Evolutionary conservation across 2,113 vertebrate genomes (phyloP), one percentile per base, ranked within the genome.

Genomic region (Pithys albifrons): DNA sequence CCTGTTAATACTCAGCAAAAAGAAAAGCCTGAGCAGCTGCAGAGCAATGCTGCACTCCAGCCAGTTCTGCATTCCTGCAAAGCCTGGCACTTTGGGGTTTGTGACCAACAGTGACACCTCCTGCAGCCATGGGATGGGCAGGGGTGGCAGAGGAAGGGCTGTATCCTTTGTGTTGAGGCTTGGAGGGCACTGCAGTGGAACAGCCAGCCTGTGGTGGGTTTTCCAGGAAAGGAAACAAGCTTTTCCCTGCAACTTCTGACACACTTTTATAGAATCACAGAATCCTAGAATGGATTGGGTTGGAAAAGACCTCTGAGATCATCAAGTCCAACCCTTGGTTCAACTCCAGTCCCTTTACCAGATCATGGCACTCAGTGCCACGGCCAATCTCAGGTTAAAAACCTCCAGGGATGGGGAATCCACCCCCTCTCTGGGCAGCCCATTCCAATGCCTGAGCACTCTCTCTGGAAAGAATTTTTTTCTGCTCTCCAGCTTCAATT

Each of bases 1-100:
- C n/a, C 73, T 83, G 41, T 6, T 82, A 88, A 75, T 73, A 76
- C 14, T 74, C 75, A 77, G 55, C 25, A 70, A 83, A 83, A 52
- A 90, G 15, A 76, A 94, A 93, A 70, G 11, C 55, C 35, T 35
- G 41, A 80, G 33, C 55, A 83, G 78, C 89, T 93, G 78, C 67
- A 66, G 87, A 62, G 48, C 69, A 35, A 5, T n/a, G 43, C n/a
- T 84, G 55, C 31, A 19, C 59, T 73, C 19, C 2, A n/a, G n/a
- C 74, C 49, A 54, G 62, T 54, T 95, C 35, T 88, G 78, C 64
- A 70, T 79, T 82, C 79, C 84, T 91, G 62, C 43, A 33, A 58
- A 86, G 48, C 66, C 43, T 35, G 16, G 69, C 19, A 59, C 10
- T 88, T 80, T 29, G 35, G 14, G 13, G 0, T 62, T 91, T 14